Conservation (phyloP, 2,888 invertebrate genomes). For the Parnassius glacialis region DNA sequence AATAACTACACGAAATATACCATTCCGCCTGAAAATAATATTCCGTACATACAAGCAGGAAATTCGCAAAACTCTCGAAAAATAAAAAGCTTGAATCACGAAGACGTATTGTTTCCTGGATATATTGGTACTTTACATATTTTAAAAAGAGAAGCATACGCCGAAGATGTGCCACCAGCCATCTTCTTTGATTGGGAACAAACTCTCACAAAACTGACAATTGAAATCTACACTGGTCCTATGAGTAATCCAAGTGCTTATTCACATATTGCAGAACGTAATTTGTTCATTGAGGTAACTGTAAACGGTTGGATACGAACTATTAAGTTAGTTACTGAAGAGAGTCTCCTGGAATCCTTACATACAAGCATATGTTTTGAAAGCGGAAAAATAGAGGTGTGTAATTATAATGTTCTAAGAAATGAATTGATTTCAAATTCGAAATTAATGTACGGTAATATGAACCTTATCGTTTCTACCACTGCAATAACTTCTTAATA, state of each 20-base stretch:
- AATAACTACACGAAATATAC: conserved; percentile 16
- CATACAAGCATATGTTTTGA: conserved; percentile 11
- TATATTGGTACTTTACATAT: conserved; percentile 16
- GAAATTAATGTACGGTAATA: too few relatives aligned
- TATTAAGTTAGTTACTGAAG: conserved; percentile 11
- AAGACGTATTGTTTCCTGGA: conserved; percentile 17
- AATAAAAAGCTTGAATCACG: conserved; percentile 8
- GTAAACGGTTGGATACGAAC: conserved; percentile 21
- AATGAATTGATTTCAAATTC: too few relatives aligned
- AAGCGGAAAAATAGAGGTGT: conserved; percentile 24
- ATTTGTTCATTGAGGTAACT: conserved; percentile 19
- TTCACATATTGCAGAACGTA: conserved; percentile 16
- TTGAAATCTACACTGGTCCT: conserved; percentile 18
- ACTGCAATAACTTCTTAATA: too few relatives aligned
- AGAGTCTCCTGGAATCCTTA: conserved; percentile 11
- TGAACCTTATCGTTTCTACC: too few relatives aligned
- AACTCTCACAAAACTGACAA: conserved; percentile 9
- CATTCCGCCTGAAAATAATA: conserved; percentile 14
- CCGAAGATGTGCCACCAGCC: conserved; percentile 20
- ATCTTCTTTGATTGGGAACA: conserved; percentile 25
- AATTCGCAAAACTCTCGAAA: conserved; percentile 6
- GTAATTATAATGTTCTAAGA: background rate
- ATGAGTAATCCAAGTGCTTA: conserved; percentile 22
- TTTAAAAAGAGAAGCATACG: conserved; percentile 12
- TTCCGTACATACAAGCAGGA: conserved; percentile 2